phyloP scores from a whole-genome alignment of 1,140 invertebrate species.

The Lordiphosa clarofinis region DNA sequence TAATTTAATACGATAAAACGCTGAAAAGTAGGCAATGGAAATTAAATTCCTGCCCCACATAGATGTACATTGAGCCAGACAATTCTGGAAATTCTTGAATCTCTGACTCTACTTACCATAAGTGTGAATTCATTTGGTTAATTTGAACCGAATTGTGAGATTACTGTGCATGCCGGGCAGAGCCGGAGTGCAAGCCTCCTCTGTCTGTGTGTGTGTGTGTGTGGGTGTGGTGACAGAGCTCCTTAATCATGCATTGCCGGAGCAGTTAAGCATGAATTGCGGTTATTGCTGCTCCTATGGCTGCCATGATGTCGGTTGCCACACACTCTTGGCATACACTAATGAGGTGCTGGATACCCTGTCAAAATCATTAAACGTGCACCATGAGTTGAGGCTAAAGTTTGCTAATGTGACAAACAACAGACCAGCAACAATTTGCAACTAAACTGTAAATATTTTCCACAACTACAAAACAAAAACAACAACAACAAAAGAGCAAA shows the following conservation, averaged over 20 bases:
- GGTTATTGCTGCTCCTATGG: slow-evolving; percentile 8
- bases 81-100: not conserved
- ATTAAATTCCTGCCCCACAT: slow-evolving; percentile 37
- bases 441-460: slow-evolving; percentile 65
- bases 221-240: slow-evolving; percentile 19
- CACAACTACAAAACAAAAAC: slow-evolving; percentile 37
- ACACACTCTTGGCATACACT: slow-evolving; percentile 20
- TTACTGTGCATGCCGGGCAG: slow-evolving; percentile 27
- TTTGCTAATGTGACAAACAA: slow-evolving; percentile 57
- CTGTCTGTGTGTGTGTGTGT: slow-evolving; percentile 10
- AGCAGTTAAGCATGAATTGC: slow-evolving; percentile 8
- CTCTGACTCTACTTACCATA: slow-evolving; percentile 36
- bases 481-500: slow-evolving; percentile 10
- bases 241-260: slow-evolving; percentile 28
- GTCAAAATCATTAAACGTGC: slow-evolving; percentile 44
- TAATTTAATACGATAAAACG: slow-evolving; percentile 72
- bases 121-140: slow-evolving; percentile 75
- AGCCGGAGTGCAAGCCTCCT: not conserved
- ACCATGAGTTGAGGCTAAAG: slow-evolving; percentile 18
- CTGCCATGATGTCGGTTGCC: slow-evolving; percentile 24
- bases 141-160: slow-evolving; percentile 61
- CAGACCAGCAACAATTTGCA: slow-evolving; percentile 33
- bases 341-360: slow-evolving; percentile 36
- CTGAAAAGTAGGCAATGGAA: slow-evolving; percentile 28
- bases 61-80: not conserved